Conservation (phyloP, 1,140 invertebrate species). For the Phocides pigmalion region DNA sequence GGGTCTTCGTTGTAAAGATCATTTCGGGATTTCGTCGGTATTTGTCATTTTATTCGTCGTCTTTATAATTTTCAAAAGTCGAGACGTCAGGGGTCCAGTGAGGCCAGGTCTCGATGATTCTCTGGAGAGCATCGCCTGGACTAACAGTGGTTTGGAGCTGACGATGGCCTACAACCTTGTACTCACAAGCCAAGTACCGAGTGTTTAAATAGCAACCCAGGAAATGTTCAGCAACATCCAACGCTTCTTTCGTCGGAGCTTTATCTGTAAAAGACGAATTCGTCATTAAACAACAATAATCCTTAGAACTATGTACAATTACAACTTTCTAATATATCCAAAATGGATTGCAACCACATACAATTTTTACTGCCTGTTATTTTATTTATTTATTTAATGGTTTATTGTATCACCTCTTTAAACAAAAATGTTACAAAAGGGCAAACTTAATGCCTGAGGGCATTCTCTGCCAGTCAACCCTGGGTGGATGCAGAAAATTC, state of each 20-base stretch:
- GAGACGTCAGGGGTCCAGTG: slow-evolving; percentile 65
- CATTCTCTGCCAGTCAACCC: no score
- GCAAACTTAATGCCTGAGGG: no score
- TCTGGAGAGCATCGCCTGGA: slow-evolving; percentile 85
- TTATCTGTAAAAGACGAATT: slow-evolving; percentile 78
- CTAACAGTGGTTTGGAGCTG: slow-evolving; percentile 85
- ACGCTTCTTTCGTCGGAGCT: slow-evolving; percentile 82
- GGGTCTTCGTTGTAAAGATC: no score
- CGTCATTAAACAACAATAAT: not conserved
- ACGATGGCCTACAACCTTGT: slow-evolving; percentile 85
- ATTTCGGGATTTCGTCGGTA: no score
- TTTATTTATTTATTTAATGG: no score
- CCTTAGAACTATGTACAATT: no score
- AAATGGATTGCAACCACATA: no score
- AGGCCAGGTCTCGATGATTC: slow-evolving; percentile 84
- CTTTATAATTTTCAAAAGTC: not conserved
- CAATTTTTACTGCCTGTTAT: no score
- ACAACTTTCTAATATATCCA: no score
- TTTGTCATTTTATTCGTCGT: not conserved
- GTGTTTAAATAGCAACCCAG: slow-evolving; percentile 84
- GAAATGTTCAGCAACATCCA: slow-evolving; percentile 85
- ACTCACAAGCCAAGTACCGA: slow-evolving; percentile 82
- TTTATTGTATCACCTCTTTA: no score
- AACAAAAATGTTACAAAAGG: no score
- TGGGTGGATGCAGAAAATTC: no score